Percentiles rank a stretch among this genome's conserved stretches.
Conservation (phyloP, 2,888 invertebrate species). For the Brachylomia viminalis region DNA sequence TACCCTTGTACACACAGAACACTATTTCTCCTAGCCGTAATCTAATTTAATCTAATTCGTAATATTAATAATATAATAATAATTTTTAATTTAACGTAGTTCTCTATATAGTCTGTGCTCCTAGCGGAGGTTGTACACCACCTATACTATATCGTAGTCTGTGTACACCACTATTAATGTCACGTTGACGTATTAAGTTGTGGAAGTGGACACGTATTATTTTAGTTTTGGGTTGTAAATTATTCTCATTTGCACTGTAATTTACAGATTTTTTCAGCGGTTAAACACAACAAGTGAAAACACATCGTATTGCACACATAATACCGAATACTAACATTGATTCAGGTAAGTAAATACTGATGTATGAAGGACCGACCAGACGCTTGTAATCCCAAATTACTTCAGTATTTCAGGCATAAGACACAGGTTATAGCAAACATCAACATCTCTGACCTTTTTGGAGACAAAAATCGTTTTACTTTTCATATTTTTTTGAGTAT, state of each 20-base stretch:
- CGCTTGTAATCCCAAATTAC: slow-evolving; percentile 23
- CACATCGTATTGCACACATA: slow-evolving; percentile 9
- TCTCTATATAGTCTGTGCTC: no score
- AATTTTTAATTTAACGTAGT: no score
- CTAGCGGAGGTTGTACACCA: no score
- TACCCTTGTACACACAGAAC: no score
- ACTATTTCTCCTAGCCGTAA: no score
- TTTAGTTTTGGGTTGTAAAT: slow-evolving; percentile 57
- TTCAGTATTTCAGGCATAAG: slow-evolving; percentile 20
- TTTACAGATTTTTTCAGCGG: slow-evolving; percentile 16
- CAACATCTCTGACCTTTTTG: neutral
- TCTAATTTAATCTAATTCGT: no score
- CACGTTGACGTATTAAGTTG: slow-evolving; percentile 69
- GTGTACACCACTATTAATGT: slow-evolving; percentile 44
- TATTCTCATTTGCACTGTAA: slow-evolving; percentile 22
- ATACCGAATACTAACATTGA: slow-evolving; percentile 10
- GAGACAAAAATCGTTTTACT: no score
- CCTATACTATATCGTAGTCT: no score
- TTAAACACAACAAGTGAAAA: slow-evolving; percentile 14
- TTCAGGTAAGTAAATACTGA: slow-evolving; percentile 52
- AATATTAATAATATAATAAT: no score
- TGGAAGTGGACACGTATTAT: slow-evolving; percentile 81
- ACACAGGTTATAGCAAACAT: neutral
- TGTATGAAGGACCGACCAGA: slow-evolving; percentile 38
- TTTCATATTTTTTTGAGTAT: neutral